Conservation (phyloP, 2,797 vertebrate genomes). For the Chelonia mydas region DNA sequence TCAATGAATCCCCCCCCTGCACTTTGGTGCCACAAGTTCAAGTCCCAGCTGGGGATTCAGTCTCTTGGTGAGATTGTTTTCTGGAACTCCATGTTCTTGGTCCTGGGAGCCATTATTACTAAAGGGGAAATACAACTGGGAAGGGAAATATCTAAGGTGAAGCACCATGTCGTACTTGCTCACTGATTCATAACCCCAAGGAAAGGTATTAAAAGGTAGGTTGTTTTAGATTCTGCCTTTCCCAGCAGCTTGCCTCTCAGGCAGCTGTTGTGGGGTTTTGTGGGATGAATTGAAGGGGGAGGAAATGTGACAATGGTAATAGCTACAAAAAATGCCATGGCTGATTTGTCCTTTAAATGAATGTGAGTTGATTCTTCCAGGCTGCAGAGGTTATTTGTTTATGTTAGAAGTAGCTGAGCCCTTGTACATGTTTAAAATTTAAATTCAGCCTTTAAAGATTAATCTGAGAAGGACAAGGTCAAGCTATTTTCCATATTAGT, state of each 20-base stretch:
- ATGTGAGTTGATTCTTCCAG: neutral
- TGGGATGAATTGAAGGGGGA: neutral
- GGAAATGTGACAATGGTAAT: neutral
- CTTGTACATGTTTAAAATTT: neutral
- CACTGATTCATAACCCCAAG: constrained; percentile 54
- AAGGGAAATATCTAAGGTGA: neutral
- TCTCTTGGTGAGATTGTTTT: constrained; percentile 35
- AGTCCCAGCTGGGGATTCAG: neutral
- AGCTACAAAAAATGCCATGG: neutral
- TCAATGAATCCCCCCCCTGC: neutral
- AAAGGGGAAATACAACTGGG: constrained; percentile 21
- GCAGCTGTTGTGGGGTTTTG: constrained; percentile 18
- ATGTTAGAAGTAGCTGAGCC: neutral
- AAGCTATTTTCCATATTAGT: neutral
- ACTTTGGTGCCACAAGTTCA: constrained; percentile 41
- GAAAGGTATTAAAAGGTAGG: constrained; percentile 18
- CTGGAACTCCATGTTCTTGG: constrained; percentile 31
- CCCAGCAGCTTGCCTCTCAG: neutral
- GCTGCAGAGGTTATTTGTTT: neutral
- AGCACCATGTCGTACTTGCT: neutral
- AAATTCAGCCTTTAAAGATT: neutral
- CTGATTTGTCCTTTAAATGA: constrained; percentile 11
- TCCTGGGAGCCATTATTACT: constrained; percentile 41
- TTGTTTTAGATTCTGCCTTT: constrained; percentile 16
- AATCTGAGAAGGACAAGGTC: neutral